phyloP scores from a whole-genome alignment of 2,888 invertebrate species.

The Heterodera filipjevi region DNA sequence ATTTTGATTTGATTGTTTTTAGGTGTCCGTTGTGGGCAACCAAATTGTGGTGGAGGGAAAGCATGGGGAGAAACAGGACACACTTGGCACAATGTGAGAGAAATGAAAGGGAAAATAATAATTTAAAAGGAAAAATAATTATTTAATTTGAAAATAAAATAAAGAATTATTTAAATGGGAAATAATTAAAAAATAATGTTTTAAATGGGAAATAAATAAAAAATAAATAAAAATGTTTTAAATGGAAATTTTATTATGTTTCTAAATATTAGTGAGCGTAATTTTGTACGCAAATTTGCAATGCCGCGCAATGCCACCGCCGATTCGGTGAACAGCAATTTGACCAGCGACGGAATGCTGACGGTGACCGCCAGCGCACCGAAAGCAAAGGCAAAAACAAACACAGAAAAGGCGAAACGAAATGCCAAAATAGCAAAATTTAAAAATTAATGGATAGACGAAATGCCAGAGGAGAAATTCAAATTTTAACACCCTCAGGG shows the following conservation, averaged over 20 bases:
- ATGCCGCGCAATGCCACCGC: conserved; percentile 53
- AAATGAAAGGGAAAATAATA: neutral
- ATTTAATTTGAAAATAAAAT: too few relatives aligned
- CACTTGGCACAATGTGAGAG: conserved; percentile 45
- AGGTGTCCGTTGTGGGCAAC: conserved; percentile 58
- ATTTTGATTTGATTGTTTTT: too few relatives aligned
- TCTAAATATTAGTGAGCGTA: conserved; percentile 46
- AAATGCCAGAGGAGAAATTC: too few relatives aligned
- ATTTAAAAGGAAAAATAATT: too few relatives aligned
- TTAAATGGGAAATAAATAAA: too few relatives aligned
- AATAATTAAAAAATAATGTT: too few relatives aligned
- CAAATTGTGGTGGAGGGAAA: conserved; percentile 57
- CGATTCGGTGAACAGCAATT: conserved; percentile 54
- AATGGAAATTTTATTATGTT: too few relatives aligned
- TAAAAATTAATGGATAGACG: too few relatives aligned
- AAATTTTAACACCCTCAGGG: too few relatives aligned
- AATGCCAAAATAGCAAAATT: too few relatives aligned
- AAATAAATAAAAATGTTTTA: too few relatives aligned
- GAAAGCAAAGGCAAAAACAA: conserved; percentile 41
- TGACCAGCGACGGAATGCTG: conserved; percentile 57
- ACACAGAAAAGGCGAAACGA: neutral
- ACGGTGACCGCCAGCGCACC: conserved; percentile 54
- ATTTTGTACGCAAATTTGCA: conserved; percentile 53
- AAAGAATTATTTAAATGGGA: too few relatives aligned
- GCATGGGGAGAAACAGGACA: conserved; percentile 57